Percentiles rank a stretch among this genome's conserved stretches.
phyloP scores from a whole-genome alignment of 23 tunicate species.

The Halocynthia roretzi region DNA sequence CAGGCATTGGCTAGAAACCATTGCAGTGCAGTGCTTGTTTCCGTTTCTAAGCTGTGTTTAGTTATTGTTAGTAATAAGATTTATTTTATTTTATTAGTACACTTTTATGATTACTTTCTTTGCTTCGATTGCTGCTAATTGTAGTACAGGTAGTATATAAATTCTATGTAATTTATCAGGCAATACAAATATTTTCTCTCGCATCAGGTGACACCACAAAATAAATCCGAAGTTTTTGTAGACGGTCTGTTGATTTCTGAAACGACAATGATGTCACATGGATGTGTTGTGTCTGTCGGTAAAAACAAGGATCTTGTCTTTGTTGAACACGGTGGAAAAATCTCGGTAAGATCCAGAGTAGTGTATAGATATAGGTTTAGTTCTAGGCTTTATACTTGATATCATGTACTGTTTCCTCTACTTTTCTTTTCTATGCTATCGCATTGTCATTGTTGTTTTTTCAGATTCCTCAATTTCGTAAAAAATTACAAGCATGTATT shows the following conservation, averaged over 20 bases:
- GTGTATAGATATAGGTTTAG: neutral
- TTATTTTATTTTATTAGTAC: too few relatives aligned
- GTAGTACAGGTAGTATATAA: too few relatives aligned
- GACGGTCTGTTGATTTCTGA: constrained; percentile 46
- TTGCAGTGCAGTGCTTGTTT: too few relatives aligned
- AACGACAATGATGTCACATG: constrained; percentile 71
- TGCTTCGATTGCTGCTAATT: too few relatives aligned
- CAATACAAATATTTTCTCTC: too few relatives aligned
- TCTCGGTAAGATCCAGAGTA: constrained; percentile 28
- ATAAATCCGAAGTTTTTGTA: constrained; percentile 44
- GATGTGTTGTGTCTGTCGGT: constrained; percentile 51
- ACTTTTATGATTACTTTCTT: too few relatives aligned
- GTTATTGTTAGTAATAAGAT: too few relatives aligned
- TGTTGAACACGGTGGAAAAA: constrained; percentile 36
- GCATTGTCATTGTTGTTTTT: neutral
- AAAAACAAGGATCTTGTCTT: constrained; percentile 59
- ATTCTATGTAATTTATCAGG: too few relatives aligned
- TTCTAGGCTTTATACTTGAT: neutral
- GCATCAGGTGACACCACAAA: constrained; percentile 61
- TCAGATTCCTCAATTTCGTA: constrained; percentile 19
- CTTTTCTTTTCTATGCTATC: neutral
- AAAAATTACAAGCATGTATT: constrained; percentile 6
- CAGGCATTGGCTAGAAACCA: too few relatives aligned
- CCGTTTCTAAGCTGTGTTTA: too few relatives aligned
- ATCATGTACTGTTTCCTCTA: neutral